phyloP scores from a whole-genome alignment of 1,140 invertebrate species.

The Musca domestica region DNA sequence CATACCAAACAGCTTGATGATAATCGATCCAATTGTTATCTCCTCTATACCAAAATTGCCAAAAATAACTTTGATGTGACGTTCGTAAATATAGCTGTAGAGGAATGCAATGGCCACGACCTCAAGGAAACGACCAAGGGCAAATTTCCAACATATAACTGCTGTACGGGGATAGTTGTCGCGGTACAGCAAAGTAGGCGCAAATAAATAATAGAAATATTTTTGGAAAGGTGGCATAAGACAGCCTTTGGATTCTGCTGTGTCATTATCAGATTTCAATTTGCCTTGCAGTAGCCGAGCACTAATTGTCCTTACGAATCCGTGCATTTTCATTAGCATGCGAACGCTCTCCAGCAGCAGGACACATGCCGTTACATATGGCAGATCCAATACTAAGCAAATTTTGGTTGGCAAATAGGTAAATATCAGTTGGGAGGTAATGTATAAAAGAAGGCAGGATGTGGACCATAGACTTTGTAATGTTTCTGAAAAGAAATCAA shows the following conservation, averaged over 20 bases:
- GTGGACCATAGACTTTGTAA: conserved; percentile 55
- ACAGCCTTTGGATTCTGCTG: not conserved
- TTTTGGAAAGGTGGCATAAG: conserved; percentile 68
- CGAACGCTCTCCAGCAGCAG: conserved; percentile 67
- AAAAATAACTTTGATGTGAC: conserved; percentile 71
- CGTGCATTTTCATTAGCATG: conserved; percentile 82
- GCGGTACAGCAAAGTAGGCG: conserved; percentile 83
- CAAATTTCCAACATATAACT: conserved; percentile 71
- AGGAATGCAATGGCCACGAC: conserved; percentile 75
- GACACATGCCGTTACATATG: conserved; percentile 61
- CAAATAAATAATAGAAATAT: conserved; percentile 84
- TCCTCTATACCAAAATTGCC: conserved; percentile 62
- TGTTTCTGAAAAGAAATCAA: conserved; percentile 27
- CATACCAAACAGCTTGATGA: conserved; percentile 68
- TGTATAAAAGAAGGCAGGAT: conserved; percentile 49
- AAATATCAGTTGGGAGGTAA: conserved; percentile 55
- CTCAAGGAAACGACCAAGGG: conserved; percentile 70
- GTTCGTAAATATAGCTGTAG: conserved; percentile 74
- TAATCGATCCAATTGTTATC: conserved; percentile 61
- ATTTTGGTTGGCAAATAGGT: conserved; percentile 58
- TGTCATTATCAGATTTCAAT: conserved; percentile 41
- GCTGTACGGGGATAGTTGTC: conserved; percentile 80
- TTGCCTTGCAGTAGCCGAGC: conserved; percentile 56
- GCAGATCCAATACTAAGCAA: conserved; percentile 58
- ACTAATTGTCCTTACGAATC: conserved; percentile 72